phyloP scores from a whole-genome alignment of 2,113 vertebrate genomes.

The Boulengerochromis microlepis region DNA sequence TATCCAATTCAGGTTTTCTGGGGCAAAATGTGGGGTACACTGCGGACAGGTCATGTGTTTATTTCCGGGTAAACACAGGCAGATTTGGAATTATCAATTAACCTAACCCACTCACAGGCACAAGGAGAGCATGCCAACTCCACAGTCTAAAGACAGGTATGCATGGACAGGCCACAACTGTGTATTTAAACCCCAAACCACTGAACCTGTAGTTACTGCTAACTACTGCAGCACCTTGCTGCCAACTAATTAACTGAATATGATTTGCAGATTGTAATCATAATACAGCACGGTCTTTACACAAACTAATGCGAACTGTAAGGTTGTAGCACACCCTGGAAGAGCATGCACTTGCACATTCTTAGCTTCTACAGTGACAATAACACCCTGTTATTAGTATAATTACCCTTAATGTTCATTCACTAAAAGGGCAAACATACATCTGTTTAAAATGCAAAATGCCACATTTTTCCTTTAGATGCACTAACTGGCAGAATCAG shows the following conservation, averaged over 20 bases:
- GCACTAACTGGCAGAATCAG: background rate
- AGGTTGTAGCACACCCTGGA: background rate
- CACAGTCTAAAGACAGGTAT: background rate
- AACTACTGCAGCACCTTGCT: background rate
- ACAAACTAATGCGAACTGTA: background rate
- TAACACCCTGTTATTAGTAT: background rate
- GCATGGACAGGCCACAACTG: background rate
- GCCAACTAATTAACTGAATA: background rate
- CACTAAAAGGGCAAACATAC: background rate
- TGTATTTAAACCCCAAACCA: background rate
- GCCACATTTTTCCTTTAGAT: background rate
- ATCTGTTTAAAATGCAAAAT: background rate
- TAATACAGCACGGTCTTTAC: background rate
- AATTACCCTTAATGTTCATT: background rate
- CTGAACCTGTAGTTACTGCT: background rate
- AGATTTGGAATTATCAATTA: background rate
- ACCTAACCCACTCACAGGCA: background rate
- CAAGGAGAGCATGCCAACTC: background rate
- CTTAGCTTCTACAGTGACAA: background rate
- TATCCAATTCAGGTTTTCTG: background rate
- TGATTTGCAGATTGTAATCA: background rate
- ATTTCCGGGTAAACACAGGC: fast-evolving
- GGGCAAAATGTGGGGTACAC: fast-evolving
- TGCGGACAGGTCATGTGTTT: fast-evolving
- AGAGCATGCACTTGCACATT: background rate